Conservation (phyloP, 2,888 invertebrate species). For the Cecidostiba fungosa region DNA sequence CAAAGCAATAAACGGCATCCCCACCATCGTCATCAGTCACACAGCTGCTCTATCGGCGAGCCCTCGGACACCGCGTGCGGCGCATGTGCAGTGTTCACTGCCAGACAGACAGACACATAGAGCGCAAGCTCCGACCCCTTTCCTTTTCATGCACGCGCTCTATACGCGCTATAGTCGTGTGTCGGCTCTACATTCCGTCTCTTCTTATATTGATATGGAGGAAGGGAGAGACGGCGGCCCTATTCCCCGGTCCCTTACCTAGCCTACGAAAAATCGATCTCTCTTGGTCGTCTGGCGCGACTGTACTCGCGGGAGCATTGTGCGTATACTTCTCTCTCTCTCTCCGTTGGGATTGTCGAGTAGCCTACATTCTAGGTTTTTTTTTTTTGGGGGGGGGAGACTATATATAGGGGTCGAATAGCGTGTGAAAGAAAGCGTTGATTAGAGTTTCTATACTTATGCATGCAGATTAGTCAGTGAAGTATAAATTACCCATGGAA, state of each 20-base stretch:
- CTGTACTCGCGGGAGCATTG: not conserved
- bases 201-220: not conserved
- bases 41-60: constrained; percentile 1
- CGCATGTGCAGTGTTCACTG: not conserved
- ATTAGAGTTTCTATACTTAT: not conserved
- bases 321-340: not conserved
- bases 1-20: not conserved
- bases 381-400: too few species aligned
- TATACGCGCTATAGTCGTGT: not conserved
- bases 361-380: constrained; percentile 35
- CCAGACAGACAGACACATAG: not conserved
- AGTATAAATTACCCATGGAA: too few species aligned
- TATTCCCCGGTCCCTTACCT: constrained; percentile 53
- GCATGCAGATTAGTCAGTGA: too few species aligned
- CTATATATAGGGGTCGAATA: not conserved
- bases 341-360: constrained; percentile 2
- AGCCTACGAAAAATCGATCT: constrained; percentile 45
- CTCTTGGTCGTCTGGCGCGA: not conserved
- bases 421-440: not conserved
- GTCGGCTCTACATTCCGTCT: not conserved
- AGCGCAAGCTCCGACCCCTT: constrained; percentile 28
- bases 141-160: constrained; percentile 7
- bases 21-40: not conserved
- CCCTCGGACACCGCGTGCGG: not conserved
- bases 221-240: not conserved